These are phyloP conservation scores for Cotesia vestalis DNA, from an alignment of 1,140 invertebrate genomes.

Conservation along the genomic window DNA sequence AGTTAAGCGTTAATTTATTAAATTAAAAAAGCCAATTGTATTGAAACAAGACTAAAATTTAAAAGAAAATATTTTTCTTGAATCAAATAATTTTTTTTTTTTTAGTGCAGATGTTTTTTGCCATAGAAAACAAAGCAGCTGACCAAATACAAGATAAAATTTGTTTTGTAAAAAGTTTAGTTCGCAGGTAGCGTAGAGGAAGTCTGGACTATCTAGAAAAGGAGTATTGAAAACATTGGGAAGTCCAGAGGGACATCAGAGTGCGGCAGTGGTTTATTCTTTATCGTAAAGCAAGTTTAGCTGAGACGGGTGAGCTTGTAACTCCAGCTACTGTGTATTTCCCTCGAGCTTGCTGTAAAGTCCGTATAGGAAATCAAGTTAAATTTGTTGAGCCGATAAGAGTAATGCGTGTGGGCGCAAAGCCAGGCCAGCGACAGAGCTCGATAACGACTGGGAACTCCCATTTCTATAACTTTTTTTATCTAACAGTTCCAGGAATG, in stretches of 20 bases:
- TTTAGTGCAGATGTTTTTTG: too few species aligned
- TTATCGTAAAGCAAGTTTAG: conserved; percentile 58
- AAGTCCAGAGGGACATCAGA: conserved; percentile 31
- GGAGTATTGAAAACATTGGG: conserved; percentile 31
- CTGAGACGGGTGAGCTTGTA: conserved; percentile 44
- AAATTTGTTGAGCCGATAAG: conserved; percentile 60
- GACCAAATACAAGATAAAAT: not conserved
- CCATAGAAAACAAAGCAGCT: not conserved
- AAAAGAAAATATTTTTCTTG: too few species aligned
- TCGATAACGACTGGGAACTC: conserved; percentile 48
- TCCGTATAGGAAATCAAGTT: conserved; percentile 60
- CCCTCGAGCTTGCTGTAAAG: conserved; percentile 52
- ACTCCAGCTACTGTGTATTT: conserved; percentile 50
- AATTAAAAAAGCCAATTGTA: too few species aligned
- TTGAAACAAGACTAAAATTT: too few species aligned
- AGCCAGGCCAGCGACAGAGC: conserved; percentile 30
- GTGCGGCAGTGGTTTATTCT: conserved; percentile 48
- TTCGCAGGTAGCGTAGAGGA: conserved; percentile 46
- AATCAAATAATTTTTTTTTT: too few species aligned
- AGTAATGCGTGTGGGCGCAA: conserved; percentile 33
- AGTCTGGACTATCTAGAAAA: conserved; percentile 12
- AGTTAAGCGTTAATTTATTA: too few species aligned
- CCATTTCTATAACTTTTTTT: conserved; percentile 27
- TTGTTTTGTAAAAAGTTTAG: not conserved
- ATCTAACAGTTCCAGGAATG: too few species aligned